Evolutionary conservation across 2,797 vertebrate genomes (phyloP).

Genomic region (Miopithecus talapoin): DNA sequence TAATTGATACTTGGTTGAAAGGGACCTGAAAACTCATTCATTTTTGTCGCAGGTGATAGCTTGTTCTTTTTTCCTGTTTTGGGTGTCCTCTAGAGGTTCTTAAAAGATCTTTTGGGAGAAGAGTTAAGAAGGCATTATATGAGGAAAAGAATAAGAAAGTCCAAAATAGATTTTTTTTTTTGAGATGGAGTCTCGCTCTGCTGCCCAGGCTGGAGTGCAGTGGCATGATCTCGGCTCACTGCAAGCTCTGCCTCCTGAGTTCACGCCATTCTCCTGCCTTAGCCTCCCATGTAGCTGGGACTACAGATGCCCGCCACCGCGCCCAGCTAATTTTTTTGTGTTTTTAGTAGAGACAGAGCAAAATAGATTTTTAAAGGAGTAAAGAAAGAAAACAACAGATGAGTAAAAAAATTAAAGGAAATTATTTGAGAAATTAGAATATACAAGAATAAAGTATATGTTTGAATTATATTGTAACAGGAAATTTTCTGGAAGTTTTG

Average conservation of each 20-base stretch:
- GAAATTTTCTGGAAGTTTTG: neutral
- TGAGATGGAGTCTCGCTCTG: no score
- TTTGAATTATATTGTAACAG: neutral
- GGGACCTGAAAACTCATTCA: neutral
- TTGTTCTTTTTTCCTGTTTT: neutral
- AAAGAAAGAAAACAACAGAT: neutral
- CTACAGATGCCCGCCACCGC: no score
- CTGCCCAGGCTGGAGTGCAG: no score
- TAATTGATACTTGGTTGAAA: neutral
- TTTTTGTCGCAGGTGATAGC: neutral
- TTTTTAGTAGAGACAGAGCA: no score
- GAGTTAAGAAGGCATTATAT: neutral
- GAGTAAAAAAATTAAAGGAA: neutral
- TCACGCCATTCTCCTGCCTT: no score
- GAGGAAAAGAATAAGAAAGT: neutral
- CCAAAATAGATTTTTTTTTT: neutral
- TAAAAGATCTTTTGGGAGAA: neutral
- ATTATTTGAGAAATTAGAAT: neutral
- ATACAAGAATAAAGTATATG: neutral
- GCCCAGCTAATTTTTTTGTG: no score
- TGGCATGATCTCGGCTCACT: fast-evolving
- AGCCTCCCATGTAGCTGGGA: no score
- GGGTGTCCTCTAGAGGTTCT: neutral
- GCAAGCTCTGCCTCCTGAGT: no score
- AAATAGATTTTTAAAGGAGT: neutral